Evolutionary conservation across 1,140 invertebrate species (phyloP).

Genomic region (Sycophila sp.): DNA sequence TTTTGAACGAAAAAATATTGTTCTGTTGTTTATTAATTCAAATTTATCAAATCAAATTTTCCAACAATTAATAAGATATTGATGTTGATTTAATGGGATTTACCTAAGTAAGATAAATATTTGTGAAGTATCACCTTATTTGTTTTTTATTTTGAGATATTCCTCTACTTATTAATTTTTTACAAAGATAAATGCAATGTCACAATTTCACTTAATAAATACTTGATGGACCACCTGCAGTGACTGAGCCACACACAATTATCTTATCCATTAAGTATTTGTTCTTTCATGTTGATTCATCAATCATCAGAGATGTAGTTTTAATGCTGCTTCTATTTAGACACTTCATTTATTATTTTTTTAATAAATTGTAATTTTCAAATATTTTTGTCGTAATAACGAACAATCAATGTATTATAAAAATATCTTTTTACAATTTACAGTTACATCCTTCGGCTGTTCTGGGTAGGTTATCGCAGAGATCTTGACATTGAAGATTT

Average conservation of each 20-base stretch:
- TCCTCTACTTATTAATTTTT: too few relatives aligned
- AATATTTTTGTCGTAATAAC: not conserved
- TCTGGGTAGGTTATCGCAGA: slow-evolving; percentile 74
- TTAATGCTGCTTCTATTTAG: not conserved
- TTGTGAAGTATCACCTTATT: too few relatives aligned
- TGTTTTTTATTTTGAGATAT: too few relatives aligned
- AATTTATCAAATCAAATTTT: slow-evolving; percentile 20
- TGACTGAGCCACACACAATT: not conserved
- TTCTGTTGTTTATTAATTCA: not conserved
- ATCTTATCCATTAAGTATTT: slow-evolving; percentile 9
- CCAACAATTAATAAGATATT: slow-evolving; percentile 3
- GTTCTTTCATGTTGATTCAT: not conserved
- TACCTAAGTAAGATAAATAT: too few relatives aligned
- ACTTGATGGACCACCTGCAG: not conserved
- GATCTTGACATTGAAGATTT: slow-evolving; percentile 78
- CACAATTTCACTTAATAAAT: not conserved
- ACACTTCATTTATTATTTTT: not conserved
- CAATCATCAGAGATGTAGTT: not conserved
- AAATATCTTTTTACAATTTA: slow-evolving; percentile 42
- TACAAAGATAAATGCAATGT: slow-evolving; percentile 2
- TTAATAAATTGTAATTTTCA: not conserved
- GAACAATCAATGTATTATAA: not conserved
- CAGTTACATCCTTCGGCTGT: slow-evolving; percentile 74
- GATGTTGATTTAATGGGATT: too few relatives aligned
- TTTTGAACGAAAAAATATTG: not conserved